Conservation (phyloP, 1,140 invertebrate species). For the Proctacanthus coquilletti region DNA sequence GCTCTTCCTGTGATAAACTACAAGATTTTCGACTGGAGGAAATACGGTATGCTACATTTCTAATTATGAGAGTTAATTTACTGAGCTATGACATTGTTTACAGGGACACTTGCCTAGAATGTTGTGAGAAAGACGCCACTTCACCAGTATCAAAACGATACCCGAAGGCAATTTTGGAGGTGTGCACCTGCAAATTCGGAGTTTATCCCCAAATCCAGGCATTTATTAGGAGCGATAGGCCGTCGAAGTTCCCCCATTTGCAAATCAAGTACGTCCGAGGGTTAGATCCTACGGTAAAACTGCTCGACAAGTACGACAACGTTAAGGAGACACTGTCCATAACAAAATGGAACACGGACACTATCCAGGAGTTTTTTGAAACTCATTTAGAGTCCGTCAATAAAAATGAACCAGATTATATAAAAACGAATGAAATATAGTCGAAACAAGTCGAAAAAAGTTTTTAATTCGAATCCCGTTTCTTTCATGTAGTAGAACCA, state of each 20-base stretch:
- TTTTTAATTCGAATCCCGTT: not conserved
- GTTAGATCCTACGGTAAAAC: slow-evolving; percentile 80
- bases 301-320: slow-evolving; percentile 68
- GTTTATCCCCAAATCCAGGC: slow-evolving; percentile 93
- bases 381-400: slow-evolving; percentile 58
- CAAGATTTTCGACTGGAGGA: slow-evolving; percentile 57
- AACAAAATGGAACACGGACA: slow-evolving; percentile 94
- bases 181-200: slow-evolving; percentile 90
- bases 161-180: slow-evolving; percentile 74
- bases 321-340: slow-evolving; percentile 78
- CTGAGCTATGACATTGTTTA: slow-evolving; percentile 6
- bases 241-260: slow-evolving; percentile 74
- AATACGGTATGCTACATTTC: slow-evolving; percentile 35
- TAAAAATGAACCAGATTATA: slow-evolving; percentile 37
- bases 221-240: slow-evolving; percentile 79
- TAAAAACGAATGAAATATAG: slow-evolving; percentile 43
- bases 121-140: slow-evolving; percentile 52
- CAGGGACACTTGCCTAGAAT: slow-evolving; percentile 60
- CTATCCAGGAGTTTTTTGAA: slow-evolving; percentile 83
- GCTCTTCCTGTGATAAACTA: slow-evolving; percentile 75
- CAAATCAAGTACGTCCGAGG: slow-evolving; percentile 80
- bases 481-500: no score
- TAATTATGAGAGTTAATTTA: not conserved
- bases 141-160: slow-evolving; percentile 50
- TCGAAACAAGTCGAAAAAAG: slow-evolving; percentile 10